A percentile compares a stretch with the other conserved stretches of the same genome.
These are phyloP conservation scores for Gymnothorax reevesii DNA, from an alignment of 2,797 vertebrate species.

Conservation along the genomic window DNA sequence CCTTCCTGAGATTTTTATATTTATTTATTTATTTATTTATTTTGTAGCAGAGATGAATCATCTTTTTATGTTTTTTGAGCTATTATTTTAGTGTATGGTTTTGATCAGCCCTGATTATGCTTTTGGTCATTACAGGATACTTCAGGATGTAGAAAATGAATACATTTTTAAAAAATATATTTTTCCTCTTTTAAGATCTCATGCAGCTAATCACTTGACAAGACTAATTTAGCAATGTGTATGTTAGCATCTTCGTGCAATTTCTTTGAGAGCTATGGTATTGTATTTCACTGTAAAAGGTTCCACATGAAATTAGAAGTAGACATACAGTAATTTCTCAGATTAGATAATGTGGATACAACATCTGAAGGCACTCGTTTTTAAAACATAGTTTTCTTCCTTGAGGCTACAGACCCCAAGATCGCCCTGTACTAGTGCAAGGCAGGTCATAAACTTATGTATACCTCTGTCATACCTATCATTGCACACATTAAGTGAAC, in stretches of 20 bases:
- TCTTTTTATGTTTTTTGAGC: not conserved
- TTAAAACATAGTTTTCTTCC: not conserved
- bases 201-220: too few relatives aligned
- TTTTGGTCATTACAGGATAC: too few relatives aligned
- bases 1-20: too few relatives aligned
- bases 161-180: too few relatives aligned
- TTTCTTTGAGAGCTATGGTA: not conserved
- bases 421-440: not conserved
- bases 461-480: too few relatives aligned
- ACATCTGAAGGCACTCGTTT: not conserved
- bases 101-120: too few relatives aligned
- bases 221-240: not conserved
- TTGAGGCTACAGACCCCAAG: not conserved
- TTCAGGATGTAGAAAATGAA: too few relatives aligned
- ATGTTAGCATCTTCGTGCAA: not conserved
- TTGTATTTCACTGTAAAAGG: not conserved
- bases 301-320: not conserved
- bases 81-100: too few relatives aligned
- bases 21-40: too few relatives aligned
- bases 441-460: too few relatives aligned
- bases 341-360: not conserved
- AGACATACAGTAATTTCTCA: not conserved
- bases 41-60: not conserved
- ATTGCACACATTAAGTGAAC: not conserved
- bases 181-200: too few relatives aligned